Percentiles rank a stretch among this genome's conserved stretches.
Conservation (phyloP, 1,140 invertebrate species). For the Calliopsis andreniformis region DNA sequence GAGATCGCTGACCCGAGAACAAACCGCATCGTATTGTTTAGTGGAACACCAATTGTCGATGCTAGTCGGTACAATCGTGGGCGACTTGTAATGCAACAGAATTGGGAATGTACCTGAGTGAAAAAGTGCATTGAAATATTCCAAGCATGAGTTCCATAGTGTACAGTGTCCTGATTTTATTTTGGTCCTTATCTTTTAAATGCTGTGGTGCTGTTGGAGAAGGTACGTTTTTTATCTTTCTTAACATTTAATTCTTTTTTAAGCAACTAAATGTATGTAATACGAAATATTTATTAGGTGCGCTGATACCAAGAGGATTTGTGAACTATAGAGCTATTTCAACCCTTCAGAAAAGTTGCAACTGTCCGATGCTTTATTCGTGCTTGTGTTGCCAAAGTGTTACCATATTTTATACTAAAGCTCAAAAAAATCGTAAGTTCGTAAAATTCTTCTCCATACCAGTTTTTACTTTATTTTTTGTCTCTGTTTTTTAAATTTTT, state of each 20-base stretch:
- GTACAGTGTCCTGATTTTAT: slow-evolving; percentile 3
- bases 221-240: slow-evolving; percentile 24
- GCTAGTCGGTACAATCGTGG: background rate
- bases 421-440: slow-evolving; percentile 64
- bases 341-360: slow-evolving; percentile 59
- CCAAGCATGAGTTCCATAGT: slow-evolving; percentile 25
- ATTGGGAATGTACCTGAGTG: background rate
- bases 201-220: background rate
- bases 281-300: slow-evolving; percentile 19
- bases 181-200: slow-evolving; percentile 10
- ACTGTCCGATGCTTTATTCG: slow-evolving; percentile 43
- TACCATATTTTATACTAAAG: slow-evolving; percentile 57
- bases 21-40: slow-evolving; percentile 6
- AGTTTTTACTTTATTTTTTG: slow-evolving; percentile 52
- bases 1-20: slow-evolving; percentile 3
- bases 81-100: background rate
- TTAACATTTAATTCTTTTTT: background rate
- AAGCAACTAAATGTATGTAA: background rate
- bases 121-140: background rate
- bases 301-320: slow-evolving; percentile 32
- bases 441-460: slow-evolving; percentile 16
- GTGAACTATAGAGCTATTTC: slow-evolving; percentile 53
- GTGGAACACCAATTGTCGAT: background rate
- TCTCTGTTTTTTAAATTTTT: background rate
- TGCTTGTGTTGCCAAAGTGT: slow-evolving; percentile 72